phyloP scores from a whole-genome alignment of 2,113 vertebrate species.

The Oreochromis spilurus region DNA sequence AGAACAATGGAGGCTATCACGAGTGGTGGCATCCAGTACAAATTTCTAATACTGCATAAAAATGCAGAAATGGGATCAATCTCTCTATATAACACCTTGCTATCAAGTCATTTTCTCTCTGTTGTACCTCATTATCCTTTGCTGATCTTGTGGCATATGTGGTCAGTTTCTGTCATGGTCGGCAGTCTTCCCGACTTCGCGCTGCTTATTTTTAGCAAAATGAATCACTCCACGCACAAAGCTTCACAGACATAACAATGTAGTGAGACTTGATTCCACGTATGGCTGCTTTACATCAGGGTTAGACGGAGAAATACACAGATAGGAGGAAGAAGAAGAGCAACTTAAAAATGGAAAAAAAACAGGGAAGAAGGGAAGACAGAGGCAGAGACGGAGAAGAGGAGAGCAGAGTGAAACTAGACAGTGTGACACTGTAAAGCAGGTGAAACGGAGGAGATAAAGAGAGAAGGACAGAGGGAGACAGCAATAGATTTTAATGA shows the following conservation, averaged over 20 bases:
- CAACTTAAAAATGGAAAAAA: neutral
- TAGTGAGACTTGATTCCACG: neutral
- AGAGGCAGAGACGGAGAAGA: neutral
- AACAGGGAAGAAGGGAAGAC: neutral
- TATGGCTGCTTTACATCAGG: neutral
- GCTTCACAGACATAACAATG: neutral
- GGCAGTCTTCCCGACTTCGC: neutral
- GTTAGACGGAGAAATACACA: neutral
- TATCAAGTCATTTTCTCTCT: neutral
- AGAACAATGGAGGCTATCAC: neutral
- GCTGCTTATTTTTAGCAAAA: neutral
- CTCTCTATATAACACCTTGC: neutral
- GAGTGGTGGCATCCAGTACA: neutral
- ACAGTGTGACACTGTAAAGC: neutral
- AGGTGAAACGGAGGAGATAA: neutral
- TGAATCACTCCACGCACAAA: neutral
- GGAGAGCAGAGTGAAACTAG: neutral
- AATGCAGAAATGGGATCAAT: neutral
- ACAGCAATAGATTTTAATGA: conserved; percentile 18
- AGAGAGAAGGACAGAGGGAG: neutral
- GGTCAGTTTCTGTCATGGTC: neutral
- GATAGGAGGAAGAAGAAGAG: neutral
- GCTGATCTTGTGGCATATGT: neutral
- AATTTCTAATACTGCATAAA: neutral
- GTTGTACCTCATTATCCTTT: neutral